phyloP scores from a whole-genome alignment of 2,113 vertebrate species.

The Podocnemis expansa region DNA sequence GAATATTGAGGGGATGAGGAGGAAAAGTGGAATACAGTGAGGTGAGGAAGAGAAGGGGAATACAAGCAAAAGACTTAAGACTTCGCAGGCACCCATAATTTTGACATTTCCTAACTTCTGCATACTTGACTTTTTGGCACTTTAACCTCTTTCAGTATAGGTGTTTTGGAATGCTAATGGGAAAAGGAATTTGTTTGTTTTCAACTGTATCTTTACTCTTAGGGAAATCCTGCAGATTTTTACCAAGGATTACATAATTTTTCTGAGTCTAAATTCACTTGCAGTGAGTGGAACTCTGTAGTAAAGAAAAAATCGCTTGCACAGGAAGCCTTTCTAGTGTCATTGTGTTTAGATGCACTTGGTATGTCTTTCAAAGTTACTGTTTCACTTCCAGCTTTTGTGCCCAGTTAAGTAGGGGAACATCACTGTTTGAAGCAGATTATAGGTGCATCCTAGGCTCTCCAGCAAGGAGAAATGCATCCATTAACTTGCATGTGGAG shows the following conservation, averaged over 20 bases:
- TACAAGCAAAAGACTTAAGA: not conserved
- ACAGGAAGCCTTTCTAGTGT: not conserved
- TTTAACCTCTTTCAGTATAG: not conserved
- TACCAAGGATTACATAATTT: not conserved
- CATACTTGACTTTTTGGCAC: too few relatives aligned
- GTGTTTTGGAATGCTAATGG: not conserved
- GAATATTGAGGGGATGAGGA: accelerated
- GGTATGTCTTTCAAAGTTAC: not conserved
- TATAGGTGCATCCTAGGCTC: not conserved
- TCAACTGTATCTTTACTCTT: not conserved
- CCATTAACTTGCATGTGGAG: not conserved
- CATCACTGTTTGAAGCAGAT: not conserved
- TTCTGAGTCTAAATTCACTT: not conserved
- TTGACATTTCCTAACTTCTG: not conserved
- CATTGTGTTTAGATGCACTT: not conserved
- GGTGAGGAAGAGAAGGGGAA: accelerated
- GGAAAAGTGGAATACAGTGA: not conserved
- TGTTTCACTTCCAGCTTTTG: not conserved
- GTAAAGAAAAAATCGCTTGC: not conserved
- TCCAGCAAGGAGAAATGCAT: not conserved
- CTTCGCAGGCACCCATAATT: not conserved
- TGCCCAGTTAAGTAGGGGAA: not conserved
- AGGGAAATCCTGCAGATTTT: not conserved
- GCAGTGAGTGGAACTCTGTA: not conserved
- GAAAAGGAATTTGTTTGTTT: not conserved